These are phyloP conservation scores for Catonia carolina DNA, from an alignment of 2,888 invertebrate species.

Conservation along the genomic window DNA sequence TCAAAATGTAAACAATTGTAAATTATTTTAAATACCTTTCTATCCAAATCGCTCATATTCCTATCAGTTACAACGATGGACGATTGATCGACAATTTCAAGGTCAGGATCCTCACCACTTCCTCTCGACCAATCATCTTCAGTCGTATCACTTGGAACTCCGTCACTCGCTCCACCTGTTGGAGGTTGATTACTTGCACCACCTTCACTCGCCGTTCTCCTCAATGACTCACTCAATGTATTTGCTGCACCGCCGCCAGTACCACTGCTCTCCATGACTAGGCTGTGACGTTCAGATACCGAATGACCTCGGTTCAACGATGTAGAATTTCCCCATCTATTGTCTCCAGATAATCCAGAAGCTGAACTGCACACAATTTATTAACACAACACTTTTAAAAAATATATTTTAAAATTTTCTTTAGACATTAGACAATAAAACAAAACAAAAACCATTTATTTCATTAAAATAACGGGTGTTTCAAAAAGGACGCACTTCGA, in stretches of 20 bases:
- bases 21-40: no score
- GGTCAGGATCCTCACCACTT: constrained; percentile 60
- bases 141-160: constrained; percentile 46
- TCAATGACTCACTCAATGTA: no score
- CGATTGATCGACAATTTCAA: constrained; percentile 46
- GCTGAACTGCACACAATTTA: constrained; percentile 9
- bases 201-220: no score
- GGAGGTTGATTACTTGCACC: constrained; percentile 1
- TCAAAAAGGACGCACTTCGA: no score
- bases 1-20: no score
- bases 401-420: no score
- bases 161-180: constrained; percentile 47
- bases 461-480: no score
- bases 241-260: constrained; percentile 29
- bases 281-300: constrained; percentile 5
- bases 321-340: constrained; percentile 1
- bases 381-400: no score
- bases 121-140: constrained; percentile 68
- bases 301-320: no score
- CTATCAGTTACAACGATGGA: constrained; percentile 20
- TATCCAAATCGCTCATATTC: constrained; percentile 60
- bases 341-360: constrained; percentile 13
- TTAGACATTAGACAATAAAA: no score
- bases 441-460: no score
- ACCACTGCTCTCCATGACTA: constrained; percentile 22